Evolutionary conservation across 1,140 invertebrate genomes (phyloP), one percentile per base, ranked within the genome.

Genomic region (Papilio xuthus): DNA sequence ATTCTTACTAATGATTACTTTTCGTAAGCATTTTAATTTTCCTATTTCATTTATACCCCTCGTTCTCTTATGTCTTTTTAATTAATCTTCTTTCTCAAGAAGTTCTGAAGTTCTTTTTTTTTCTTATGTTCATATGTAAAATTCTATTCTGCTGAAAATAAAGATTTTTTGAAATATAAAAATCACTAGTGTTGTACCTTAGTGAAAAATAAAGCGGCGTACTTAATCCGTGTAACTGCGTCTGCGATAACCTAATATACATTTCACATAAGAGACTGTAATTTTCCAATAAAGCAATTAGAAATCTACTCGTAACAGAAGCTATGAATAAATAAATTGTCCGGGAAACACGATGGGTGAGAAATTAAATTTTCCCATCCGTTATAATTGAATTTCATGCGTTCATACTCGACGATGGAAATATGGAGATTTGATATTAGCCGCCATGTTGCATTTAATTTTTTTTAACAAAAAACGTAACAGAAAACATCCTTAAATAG

Each of bases 361-460:
- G 42, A 73, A 73, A 73, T 73, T 73, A 73, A 73, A 73, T 73
- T 73, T 73, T 73, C 71, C 37, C 71, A 73, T 73, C 71, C 71
- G 71, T 73, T 73, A 42, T 73, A 73, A 73, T 73, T 47, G 71
- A 42, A 73, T 73, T 73, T 73, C 71, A 47, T 50, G 71, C 71
- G 20, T 73, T 73, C 41, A 73, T 44, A 73, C 71, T 42, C 41
- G 2, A 73, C 41, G 37, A 42, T 44, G 41, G 41, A 47, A 73
- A 73, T 73, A 73, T 47, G 41, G 20, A 42, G 41, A 73, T 44
- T 70, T 42, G 37, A 70, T 70, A 32, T 70, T 42, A n/a, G 26
- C 32, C 60, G 12, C 23, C 60, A 32, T 67, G 23, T 67, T 1
- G 12, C 60, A 7, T 67, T 28, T 7, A 23, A 28, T 63, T 63